Base-by-base conservation (phyloP, 2,888 invertebrate genomes). In the Eulithis testata region DNA sequence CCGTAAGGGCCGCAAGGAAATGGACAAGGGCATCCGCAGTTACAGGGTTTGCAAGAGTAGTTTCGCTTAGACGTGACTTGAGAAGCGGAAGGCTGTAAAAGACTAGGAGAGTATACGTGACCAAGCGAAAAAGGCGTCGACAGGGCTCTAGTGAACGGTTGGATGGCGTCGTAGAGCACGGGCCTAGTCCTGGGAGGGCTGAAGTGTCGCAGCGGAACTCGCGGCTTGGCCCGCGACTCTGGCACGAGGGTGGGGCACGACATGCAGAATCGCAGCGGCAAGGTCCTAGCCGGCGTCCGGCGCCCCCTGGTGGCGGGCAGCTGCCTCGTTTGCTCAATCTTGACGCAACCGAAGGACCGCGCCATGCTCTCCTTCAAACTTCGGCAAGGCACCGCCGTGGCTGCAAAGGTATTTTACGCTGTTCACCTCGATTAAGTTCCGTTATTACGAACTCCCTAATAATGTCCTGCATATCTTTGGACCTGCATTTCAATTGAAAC, bases 381-480 rank as follows among this genome's bases (percentile, higher is more conserved):
- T 79, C 84, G 81, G 73, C 78, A 73, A 73, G 77, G 74, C 74
- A 75, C 81, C 79, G 84, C 84, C 75, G 79, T 70, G 74, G 87
- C 90, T 90, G 90, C 76, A 90, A 90, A 89, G 81, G 82, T 85
- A 86, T 78, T 79, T 79, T 78, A 86, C 76, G 83, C 85, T 88
- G 76, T 88, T 88, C 82, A 86, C 84, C 84, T 83, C 77, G 72
- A 84, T 82, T 80, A 81, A 79, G 71, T 63, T 78, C 75, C 71
- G 73, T 70, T 63, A 70, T 69, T 66, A 58, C 11, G 49, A 56
- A 51, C 45, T 56, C 21, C 58, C 67, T 66, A 67, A 37, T 47
- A 21, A 40, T 56, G 21, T 51, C 21, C 45, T 59, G n/a, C 6
- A 40, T 14, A 14, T 43, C 63, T 63, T 37, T 50, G 51, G 63